Percentiles rank a stretch among this genome's conserved stretches.
phyloP scores from a whole-genome alignment of 2,888 invertebrate species.

The Spisula solida region DNA sequence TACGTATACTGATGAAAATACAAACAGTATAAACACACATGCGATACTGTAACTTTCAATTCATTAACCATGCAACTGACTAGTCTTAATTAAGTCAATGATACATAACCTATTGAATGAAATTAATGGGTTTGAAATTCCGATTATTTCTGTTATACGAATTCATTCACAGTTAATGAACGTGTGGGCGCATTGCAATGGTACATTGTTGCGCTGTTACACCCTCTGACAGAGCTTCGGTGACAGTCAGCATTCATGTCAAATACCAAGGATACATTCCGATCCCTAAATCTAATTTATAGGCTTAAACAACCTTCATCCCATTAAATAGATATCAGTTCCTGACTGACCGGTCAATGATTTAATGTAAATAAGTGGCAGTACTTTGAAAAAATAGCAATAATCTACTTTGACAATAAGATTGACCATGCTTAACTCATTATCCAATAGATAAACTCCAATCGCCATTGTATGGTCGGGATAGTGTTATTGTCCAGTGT shows the following conservation, averaged over 20 bases:
- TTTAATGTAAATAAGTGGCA: constrained; percentile 56
- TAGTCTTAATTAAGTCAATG: background rate
- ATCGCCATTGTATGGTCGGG: constrained; percentile 29
- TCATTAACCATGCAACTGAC: background rate
- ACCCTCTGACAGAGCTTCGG: background rate
- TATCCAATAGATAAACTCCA: constrained; percentile 57
- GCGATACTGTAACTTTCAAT: background rate
- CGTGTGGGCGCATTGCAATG: background rate
- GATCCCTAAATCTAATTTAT: constrained; percentile 26
- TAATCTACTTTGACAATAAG: constrained; percentile 53
- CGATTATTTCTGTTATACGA: background rate
- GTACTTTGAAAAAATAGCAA: constrained; percentile 26
- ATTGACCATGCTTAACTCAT: constrained; percentile 56
- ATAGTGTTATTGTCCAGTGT: constrained; percentile 49
- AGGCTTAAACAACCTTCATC: constrained; percentile 26
- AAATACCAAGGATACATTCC: constrained; percentile 28
- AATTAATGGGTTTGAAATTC: background rate
- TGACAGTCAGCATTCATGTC: constrained; percentile 12
- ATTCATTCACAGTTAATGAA: background rate
- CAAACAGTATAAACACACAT: background rate
- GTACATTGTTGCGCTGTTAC: background rate
- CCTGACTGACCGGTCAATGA: constrained; percentile 40
- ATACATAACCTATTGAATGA: background rate
- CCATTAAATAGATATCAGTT: constrained; percentile 44
- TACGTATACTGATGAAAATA: background rate